Evolutionary conservation across 2,888 invertebrate genomes (phyloP), one percentile per base, ranked within the genome.

Genomic region (Ophion obscuratus): DNA sequence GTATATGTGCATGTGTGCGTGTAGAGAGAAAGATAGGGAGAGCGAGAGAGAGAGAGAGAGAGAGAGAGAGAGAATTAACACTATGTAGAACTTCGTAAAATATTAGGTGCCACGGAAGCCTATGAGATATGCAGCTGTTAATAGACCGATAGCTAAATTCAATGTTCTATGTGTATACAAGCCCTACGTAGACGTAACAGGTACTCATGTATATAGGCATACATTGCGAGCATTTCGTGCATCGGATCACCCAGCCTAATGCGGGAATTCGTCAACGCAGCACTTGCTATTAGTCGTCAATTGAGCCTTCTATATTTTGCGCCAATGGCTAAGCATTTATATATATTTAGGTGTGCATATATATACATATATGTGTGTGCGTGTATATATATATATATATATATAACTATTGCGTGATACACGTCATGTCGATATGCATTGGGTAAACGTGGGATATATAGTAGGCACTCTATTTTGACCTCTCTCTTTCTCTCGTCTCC

Each of bases 271-370:
- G 85, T 61, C 79, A 80, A 85, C 47, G 61, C 64, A 59, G 76
- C 79, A 62, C 61, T 85, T 78, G 67, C 82, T 79, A 82, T 79
- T 85, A 85, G 82, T 75, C 75, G 82, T 82, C 85, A 53, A 85
- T 82, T 64, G 73, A 75, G 82, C 79, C 68, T 68, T 61, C 82
- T 81, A 81, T 75, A 70, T 68, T 81, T 74, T 47, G 70, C 17
- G n/a, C 73, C 57, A 40, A 68, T 53, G 31, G 20, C 47, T 11
- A 14, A 47, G 11, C 47, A 47, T 77, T 74, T 59, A 73, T 67
- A 78, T 47, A 59, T 20, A 73, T n/a, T n/a, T n/a, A n/a, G n/a
- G n/a, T n/a, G n/a, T n/a, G n/a, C n/a, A n/a, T 47, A 47, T 47
- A 47, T 47, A 47, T 47, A 47, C 6, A 47, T 47, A 9, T 10